These are phyloP conservation scores for Troides oblongomaculatus DNA, from an alignment of 2,888 invertebrate genomes.

Conservation along the genomic window DNA sequence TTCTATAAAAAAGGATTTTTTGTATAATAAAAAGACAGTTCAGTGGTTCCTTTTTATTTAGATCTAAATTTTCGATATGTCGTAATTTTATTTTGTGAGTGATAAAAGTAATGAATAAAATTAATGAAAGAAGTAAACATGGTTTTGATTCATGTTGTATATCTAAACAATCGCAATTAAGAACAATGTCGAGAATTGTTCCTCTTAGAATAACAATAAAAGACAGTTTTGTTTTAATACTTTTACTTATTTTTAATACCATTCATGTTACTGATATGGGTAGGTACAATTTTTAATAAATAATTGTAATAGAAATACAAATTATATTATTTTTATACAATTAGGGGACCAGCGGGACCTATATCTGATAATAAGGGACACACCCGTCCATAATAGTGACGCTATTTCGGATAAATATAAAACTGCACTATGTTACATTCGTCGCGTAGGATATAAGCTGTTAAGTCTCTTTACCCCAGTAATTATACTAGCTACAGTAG, in stretches of 20 bases:
- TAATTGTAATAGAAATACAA: background rate
- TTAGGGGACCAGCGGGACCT: too few relatives aligned
- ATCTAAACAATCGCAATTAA: background rate
- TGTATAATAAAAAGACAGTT: too few relatives aligned
- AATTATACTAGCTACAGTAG: too few relatives aligned
- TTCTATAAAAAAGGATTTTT: too few relatives aligned
- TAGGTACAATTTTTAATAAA: slow-evolving; percentile 40
- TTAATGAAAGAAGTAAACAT: background rate
- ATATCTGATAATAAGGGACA: too few relatives aligned
- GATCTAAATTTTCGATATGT: background rate
- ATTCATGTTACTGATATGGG: slow-evolving; percentile 74
- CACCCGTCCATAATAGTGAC: too few relatives aligned
- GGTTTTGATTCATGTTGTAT: background rate
- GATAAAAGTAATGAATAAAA: background rate
- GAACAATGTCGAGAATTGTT: slow-evolving; percentile 52
- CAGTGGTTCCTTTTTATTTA: background rate
- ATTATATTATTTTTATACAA: background rate
- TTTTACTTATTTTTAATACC: slow-evolving; percentile 73
- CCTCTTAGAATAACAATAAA: slow-evolving; percentile 62
- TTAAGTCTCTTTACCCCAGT: too few relatives aligned
- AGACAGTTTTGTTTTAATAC: slow-evolving; percentile 67
- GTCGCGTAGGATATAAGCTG: too few relatives aligned
- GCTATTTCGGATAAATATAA: too few relatives aligned
- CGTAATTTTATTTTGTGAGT: background rate
- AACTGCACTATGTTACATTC: too few relatives aligned